Conservation (phyloP, 1,140 invertebrate genomes). For the Pogonus chalceus region DNA sequence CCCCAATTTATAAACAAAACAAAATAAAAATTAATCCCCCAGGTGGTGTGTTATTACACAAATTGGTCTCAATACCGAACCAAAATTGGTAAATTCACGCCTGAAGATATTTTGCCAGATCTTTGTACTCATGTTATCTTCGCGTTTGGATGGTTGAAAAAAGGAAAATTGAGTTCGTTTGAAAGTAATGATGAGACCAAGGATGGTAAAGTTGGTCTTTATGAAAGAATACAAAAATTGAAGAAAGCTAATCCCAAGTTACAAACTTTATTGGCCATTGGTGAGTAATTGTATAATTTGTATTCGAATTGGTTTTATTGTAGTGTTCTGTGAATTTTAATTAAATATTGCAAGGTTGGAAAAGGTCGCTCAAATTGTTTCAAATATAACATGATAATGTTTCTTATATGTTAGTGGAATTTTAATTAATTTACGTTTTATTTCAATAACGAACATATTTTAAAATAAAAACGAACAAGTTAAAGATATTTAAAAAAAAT, state of each 20-base stretch:
- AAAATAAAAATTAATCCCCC: constrained; percentile 19
- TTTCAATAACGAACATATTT: too few species aligned
- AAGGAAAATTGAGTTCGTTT: constrained; percentile 83
- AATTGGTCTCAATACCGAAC: constrained; percentile 96
- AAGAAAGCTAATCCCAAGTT: constrained; percentile 84
- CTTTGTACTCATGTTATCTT: constrained; percentile 94
- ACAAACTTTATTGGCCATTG: constrained; percentile 81
- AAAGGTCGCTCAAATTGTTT: too few species aligned
- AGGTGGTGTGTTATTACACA: constrained; percentile 91
- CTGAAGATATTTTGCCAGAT: constrained; percentile 90
- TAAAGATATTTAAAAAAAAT: too few species aligned
- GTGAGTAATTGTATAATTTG: too few species aligned
- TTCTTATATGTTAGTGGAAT: too few species aligned
- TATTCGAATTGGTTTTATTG: too few species aligned
- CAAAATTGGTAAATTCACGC: constrained; percentile 85
- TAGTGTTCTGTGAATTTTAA: too few species aligned
- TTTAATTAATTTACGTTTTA: too few species aligned
- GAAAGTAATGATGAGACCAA: constrained; percentile 89
- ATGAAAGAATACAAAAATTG: constrained; percentile 70
- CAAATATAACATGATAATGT: too few species aligned
- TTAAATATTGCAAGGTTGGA: too few species aligned
- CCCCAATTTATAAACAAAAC: too few species aligned
- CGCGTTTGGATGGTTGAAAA: constrained; percentile 94
- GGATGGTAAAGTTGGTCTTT: constrained; percentile 81
- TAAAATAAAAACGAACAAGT: too few species aligned